Percentiles rank a stretch among this genome's conserved stretches.
Evolutionary conservation across 2,797 vertebrate genomes (phyloP).

Genomic region (Phrynocephalus guinanensis): DNA sequence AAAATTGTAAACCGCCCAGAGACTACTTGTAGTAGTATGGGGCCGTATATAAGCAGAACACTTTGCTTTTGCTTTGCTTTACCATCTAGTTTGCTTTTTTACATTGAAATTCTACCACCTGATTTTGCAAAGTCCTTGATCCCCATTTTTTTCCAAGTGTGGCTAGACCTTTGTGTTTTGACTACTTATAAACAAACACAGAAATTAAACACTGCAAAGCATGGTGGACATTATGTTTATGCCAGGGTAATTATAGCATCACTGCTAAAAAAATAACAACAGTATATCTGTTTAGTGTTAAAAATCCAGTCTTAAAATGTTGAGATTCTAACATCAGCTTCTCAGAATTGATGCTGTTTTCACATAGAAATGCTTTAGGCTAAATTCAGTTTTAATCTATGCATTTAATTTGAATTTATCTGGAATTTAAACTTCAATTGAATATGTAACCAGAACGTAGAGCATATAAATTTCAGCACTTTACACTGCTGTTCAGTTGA

Average conservation of each 20-base stretch:
- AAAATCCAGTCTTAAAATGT: neutral
- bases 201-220: neutral
- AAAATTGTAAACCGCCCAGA: no score
- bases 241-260: neutral
- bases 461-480: neutral
- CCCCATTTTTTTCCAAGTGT: neutral
- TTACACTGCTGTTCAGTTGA: constrained; percentile 1
- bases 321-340: neutral
- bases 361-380: neutral
- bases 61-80: no score
- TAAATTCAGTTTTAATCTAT: neutral
- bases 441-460: neutral
- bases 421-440: neutral
- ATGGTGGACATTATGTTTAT: neutral
- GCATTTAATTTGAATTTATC: neutral
- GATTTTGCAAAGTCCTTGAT: no score
- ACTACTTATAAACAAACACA: neutral
- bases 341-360: neutral
- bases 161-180: neutral
- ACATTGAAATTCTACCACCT: neutral
- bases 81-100: neutral
- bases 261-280: neutral
- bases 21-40: no score
- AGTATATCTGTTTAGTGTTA: no score
- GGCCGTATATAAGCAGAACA: no score